Evolutionary conservation across 37 sponge, comb jelly and placozoan species (phyloP).

Genomic region (Cladorhizidae sp.): DNA sequence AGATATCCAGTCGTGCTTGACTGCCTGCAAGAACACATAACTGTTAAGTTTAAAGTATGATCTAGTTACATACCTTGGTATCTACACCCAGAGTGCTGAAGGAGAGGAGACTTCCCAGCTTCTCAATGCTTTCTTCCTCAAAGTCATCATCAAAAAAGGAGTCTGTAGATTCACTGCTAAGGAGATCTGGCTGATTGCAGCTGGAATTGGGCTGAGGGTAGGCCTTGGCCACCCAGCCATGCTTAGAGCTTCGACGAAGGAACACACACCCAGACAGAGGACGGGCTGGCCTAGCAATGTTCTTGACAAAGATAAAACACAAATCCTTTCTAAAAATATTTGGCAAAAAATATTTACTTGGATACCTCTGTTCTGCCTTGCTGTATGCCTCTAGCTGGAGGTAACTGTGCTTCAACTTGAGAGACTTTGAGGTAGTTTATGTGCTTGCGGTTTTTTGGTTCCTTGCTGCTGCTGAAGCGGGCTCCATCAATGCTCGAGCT

Average conservation of each 20-base stretch:
- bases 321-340: not conserved
- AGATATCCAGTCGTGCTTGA: constrained; percentile 60
- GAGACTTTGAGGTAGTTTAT: too few species aligned
- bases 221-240: constrained; percentile 67
- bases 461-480: too few species aligned
- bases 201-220: constrained; percentile 4
- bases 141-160: constrained; percentile 70
- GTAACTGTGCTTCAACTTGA: too few species aligned
- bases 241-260: constrained; percentile 47
- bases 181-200: not conserved
- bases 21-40: not conserved
- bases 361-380: not conserved
- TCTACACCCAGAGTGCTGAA: constrained; percentile 63
- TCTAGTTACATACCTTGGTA: constrained; percentile 48
- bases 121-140: constrained; percentile 36
- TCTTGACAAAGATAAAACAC: too few species aligned
- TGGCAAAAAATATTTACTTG: not conserved
- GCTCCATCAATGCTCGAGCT: too few species aligned
- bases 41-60: too few species aligned
- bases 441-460: too few species aligned
- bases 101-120: constrained; percentile 57
- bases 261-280: constrained; percentile 76
- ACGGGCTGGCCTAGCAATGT: constrained; percentile 52
- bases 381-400: not conserved
- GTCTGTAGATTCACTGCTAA: constrained; percentile 23